Evolutionary conservation across 2,797 vertebrate genomes (phyloP).

Genomic region (Chelonia mydas): DNA sequence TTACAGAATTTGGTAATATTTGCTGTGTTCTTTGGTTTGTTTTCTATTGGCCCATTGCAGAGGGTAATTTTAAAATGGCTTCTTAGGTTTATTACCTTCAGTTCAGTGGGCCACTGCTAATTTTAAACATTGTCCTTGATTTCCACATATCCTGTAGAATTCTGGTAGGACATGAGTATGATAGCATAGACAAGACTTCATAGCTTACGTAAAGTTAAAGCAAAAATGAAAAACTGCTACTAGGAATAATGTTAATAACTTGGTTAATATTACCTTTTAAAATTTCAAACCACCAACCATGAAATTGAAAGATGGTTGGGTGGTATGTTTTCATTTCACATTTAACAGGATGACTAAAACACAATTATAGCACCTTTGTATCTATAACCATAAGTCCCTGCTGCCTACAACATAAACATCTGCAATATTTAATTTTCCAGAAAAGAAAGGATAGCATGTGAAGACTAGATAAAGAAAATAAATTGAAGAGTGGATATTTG

Average conservation of each 20-base stretch:
- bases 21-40: neutral
- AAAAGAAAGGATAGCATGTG: slow-evolving; percentile 10
- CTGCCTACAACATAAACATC: slow-evolving; percentile 40
- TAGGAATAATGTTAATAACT: slow-evolving; percentile 47
- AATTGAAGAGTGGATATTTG: neutral
- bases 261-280: slow-evolving; percentile 40
- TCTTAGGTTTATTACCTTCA: neutral
- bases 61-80: slow-evolving; percentile 20
- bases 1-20: neutral
- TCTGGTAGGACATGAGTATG: neutral
- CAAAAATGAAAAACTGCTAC: slow-evolving; percentile 24
- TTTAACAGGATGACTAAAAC: slow-evolving; percentile 67
- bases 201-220: slow-evolving; percentile 23
- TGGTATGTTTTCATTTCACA: slow-evolving; percentile 56
- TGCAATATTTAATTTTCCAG: slow-evolving; percentile 47
- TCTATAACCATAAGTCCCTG: slow-evolving; percentile 59
- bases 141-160: neutral
- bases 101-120: neutral
- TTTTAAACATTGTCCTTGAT: neutral
- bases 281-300: slow-evolving; percentile 60
- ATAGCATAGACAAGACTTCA: neutral
- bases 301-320: slow-evolving; percentile 70
- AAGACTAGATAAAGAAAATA: slow-evolving; percentile 43
- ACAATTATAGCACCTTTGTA: slow-evolving; percentile 55
- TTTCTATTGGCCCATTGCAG: neutral